Conservation (phyloP, 2,113 vertebrate species). For the Alligator sinensis region DNA sequence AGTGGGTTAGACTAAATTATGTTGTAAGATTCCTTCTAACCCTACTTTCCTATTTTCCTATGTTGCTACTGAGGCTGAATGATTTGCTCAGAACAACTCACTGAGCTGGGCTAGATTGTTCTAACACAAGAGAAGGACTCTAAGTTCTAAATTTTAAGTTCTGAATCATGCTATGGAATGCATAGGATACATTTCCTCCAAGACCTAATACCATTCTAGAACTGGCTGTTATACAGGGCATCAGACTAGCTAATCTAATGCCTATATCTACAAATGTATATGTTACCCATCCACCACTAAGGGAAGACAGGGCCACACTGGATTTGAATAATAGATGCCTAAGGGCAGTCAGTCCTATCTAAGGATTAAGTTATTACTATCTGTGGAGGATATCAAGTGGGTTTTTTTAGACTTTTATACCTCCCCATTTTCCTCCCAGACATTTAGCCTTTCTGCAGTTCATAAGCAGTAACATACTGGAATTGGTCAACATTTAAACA, state of each 20-base stretch:
- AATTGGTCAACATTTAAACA: background rate
- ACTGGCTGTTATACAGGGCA: no score
- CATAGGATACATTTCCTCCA: no score
- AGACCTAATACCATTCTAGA: no score
- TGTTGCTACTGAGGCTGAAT: no score
- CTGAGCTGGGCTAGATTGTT: no score
- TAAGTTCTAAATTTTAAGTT: no score
- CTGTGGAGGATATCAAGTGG: background rate
- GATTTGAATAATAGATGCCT: background rate
- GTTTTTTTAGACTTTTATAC: background rate
- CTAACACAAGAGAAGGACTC: no score
- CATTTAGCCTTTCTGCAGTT: background rate
- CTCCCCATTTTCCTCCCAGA: background rate
- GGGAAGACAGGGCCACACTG: background rate
- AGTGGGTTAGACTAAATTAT: no score
- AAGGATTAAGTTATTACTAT: background rate
- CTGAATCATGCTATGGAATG: no score
- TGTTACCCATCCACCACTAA: background rate
- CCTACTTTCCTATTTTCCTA: no score
- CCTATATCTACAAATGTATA: background rate
- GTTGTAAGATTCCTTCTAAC: no score
- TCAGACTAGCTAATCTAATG: background rate
- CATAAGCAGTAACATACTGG: background rate
- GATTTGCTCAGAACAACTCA: no score
- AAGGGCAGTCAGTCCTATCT: background rate